Conservation (phyloP, 2,888 invertebrate species). For the Nephrotoma flavescens region DNA sequence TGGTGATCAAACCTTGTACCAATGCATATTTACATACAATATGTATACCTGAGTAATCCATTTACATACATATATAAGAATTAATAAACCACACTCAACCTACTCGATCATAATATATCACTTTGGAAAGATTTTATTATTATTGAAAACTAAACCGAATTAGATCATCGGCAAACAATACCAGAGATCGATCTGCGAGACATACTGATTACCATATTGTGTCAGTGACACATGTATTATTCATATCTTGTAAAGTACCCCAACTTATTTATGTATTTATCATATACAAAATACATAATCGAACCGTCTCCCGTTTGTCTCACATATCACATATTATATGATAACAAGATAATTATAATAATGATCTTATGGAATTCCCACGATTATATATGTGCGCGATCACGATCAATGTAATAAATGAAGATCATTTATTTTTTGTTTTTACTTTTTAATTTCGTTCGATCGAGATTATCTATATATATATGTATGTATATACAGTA, state of each 20-base stretch:
- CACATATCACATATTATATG: not conserved
- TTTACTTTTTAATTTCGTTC: not conserved
- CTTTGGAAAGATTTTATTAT: not conserved
- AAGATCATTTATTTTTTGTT: not conserved
- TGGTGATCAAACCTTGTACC: not conserved
- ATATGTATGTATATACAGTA: not conserved
- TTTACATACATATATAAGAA: not conserved
- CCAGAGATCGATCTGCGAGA: not conserved
- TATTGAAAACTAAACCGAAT: not conserved
- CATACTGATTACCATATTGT: not conserved
- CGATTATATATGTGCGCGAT: not conserved
- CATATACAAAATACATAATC: not conserved
- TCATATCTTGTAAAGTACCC: not conserved
- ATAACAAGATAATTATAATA: not conserved
- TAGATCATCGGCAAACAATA: not conserved
- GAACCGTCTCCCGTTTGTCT: not conserved
- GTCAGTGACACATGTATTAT: not conserved
- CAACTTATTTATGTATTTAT: not conserved
- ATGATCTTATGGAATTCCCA: not conserved
- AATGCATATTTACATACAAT: not conserved
- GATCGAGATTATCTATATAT: not conserved
- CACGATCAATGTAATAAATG: not conserved
- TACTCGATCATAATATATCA: not conserved
- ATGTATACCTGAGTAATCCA: not conserved
- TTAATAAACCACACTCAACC: not conserved